These are phyloP conservation scores for Coracopsis vasa DNA, from an alignment of 2,113 vertebrate species.

Conservation along the genomic window DNA sequence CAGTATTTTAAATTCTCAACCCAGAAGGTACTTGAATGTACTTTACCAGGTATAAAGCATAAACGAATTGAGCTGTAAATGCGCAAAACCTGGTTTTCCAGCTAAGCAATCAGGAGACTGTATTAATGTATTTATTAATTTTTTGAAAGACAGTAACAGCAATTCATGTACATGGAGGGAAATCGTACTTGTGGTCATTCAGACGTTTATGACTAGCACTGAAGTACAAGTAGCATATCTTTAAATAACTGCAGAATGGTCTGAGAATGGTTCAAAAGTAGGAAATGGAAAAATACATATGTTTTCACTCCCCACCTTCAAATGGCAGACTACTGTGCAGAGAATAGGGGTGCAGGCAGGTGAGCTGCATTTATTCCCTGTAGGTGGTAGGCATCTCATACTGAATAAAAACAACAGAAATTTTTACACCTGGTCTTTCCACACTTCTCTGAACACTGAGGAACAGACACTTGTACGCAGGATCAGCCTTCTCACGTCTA, in stretches of 20 bases:
- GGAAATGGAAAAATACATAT: rapidly evolving
- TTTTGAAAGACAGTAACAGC: neutral
- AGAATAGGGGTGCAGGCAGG: neutral
- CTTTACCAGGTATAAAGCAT: neutral
- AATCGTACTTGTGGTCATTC: neutral
- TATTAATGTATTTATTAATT: neutral
- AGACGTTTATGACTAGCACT: neutral
- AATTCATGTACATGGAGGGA: neutral
- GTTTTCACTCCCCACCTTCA: neutral
- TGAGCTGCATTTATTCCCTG: neutral
- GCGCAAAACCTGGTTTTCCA: neutral
- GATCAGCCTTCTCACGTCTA: neutral
- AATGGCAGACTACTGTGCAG: neutral
- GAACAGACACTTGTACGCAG: neutral
- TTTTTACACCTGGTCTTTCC: neutral
- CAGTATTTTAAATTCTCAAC: neutral
- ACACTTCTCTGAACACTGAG: neutral
- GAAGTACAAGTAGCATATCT: neutral
- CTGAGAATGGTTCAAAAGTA: neutral
- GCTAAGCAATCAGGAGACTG: neutral
- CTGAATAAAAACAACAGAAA: rapidly evolving
- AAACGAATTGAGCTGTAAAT: neutral
- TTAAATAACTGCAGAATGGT: neutral
- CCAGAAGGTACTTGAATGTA: neutral
- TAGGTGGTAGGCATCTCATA: neutral